phyloP scores from a whole-genome alignment of 2,113 vertebrate species.

The Neodon shergylaensis region DNA sequence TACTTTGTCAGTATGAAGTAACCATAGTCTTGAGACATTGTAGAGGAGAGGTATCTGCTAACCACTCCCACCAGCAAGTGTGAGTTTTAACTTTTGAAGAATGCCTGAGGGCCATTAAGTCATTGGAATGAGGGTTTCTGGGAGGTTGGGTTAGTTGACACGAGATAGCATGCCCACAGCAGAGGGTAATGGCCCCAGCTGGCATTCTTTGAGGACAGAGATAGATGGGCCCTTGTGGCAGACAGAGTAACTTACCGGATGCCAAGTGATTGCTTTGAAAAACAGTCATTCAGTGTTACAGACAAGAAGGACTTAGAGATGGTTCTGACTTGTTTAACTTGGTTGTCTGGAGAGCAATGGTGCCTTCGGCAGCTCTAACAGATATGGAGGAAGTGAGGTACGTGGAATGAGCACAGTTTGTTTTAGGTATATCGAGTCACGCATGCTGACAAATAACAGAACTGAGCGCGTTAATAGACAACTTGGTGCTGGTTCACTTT shows the following conservation, averaged over 20 bases:
- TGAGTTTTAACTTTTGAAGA: conserved; percentile 30
- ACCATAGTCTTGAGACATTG: background rate
- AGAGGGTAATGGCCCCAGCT: background rate
- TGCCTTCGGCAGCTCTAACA: background rate
- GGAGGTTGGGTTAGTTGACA: background rate
- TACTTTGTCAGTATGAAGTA: background rate
- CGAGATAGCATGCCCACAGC: background rate
- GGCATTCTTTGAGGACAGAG: background rate
- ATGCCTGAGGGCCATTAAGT: background rate
- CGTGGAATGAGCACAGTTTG: background rate
- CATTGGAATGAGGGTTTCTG: background rate
- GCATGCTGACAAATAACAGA: background rate
- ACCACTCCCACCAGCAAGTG: background rate
- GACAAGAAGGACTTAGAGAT: background rate
- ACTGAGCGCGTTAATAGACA: background rate
- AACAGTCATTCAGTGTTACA: background rate
- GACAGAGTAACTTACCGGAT: background rate
- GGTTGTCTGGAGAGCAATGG: background rate
- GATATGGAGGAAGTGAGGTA: background rate
- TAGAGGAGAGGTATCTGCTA: background rate
- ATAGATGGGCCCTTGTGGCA: background rate
- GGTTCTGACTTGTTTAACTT: background rate
- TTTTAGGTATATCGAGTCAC: background rate
- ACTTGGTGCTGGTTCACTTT: background rate
- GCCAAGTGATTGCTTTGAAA: background rate